Evolutionary conservation across 2,888 invertebrate genomes (phyloP).

Genomic region (Schizaphis graminum): DNA sequence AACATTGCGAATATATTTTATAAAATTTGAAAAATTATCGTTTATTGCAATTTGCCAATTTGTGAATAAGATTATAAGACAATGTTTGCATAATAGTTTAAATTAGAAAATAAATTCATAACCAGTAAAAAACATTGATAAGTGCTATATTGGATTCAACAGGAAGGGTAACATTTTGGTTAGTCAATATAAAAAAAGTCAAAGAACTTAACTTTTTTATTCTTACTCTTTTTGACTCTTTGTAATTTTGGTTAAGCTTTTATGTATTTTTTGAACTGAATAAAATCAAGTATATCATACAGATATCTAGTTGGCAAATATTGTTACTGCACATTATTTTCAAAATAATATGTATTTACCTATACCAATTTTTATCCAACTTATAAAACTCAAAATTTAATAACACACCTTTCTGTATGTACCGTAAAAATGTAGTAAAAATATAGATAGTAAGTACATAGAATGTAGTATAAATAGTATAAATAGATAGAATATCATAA

Average conservation of each 20-base stretch:
- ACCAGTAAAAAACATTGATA: not conserved
- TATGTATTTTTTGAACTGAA: not conserved
- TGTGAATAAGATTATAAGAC: not conserved
- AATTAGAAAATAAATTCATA: slow-evolving; percentile 30
- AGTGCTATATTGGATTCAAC: slow-evolving; percentile 13
- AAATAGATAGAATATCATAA: too few species aligned
- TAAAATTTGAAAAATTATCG: not conserved
- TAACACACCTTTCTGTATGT: too few species aligned
- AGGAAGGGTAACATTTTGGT: not conserved
- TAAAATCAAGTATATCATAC: not conserved
- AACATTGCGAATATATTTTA: not conserved
- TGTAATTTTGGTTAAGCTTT: not conserved
- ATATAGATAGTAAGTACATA: too few species aligned
- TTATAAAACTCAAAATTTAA: too few species aligned
- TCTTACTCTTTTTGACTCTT: not conserved
- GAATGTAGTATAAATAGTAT: too few species aligned
- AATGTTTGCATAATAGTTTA: not conserved
- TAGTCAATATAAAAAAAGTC: slow-evolving; percentile 2
- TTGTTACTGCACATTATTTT: not conserved
- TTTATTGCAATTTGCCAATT: not conserved
- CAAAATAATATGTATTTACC: too few species aligned
- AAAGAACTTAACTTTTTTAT: slow-evolving; percentile 8
- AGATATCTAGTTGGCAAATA: not conserved
- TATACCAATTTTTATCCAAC: too few species aligned
- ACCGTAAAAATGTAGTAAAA: too few species aligned